Base-by-base conservation (phyloP, 2,797 vertebrate species). In the Peromyscus melanophrys region DNA sequence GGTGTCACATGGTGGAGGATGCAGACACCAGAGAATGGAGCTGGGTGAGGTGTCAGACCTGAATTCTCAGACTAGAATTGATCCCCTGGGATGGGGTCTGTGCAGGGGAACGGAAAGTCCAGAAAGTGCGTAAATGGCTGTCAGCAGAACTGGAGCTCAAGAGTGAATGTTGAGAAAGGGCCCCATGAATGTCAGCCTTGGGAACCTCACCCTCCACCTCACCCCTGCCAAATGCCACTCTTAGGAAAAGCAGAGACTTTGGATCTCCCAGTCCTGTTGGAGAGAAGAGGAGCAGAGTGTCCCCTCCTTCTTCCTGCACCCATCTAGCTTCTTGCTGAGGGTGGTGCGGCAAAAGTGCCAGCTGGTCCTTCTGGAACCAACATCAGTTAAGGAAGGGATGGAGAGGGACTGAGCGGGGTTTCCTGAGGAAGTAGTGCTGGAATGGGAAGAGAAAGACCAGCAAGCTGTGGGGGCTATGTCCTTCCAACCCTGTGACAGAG, bases 401-500 rank as follows among this genome's bases (percentile, higher is more conserved):
- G 4, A 0, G 25, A 3, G 17, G 61, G 19, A 1, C 46, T 17
- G 14, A 27, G 16, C 37, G 55, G 49, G 27, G 17, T 59, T 23
- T 49, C 17, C 49, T 0, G 1, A 14, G 84, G 23, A 11, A 9
- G 52, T 3, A 7, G 31, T 21, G 4, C 4, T 7, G 17, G 31
- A n/a, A 3, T 0, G 1, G 9, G 55, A 46, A 57, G 61, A 65
- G 59, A 52, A 65, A 67, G 43, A 10, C 37, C 73, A 49, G 12
- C 37, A 67, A 80, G 46, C 21, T 6, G 6, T 67, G 29, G 21
- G 57, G 31, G 21, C 52, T 43, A 11, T 59, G 1, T 4, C 37
- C 63, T 57, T 57, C 31, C 25, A 78, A 40, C 0, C 25, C 27
- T n/a, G 55, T 9, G 5, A 21, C 1, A 17, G 55, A 27, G 27